Percentiles rank a stretch among this genome's conserved stretches.
Conservation (phyloP, 1,140 invertebrate genomes). For the Musca vetustissima region DNA sequence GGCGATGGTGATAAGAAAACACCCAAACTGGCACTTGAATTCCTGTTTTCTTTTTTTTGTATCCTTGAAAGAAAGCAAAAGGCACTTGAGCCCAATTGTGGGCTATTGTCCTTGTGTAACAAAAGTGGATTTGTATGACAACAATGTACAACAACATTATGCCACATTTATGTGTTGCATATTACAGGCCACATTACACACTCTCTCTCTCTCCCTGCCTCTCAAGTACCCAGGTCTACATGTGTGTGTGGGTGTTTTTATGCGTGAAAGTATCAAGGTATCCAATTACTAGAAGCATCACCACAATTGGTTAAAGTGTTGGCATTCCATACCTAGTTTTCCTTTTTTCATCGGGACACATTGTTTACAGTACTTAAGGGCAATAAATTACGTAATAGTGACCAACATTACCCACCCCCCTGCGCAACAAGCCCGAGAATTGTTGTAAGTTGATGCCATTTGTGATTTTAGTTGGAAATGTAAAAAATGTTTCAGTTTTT, state of each 20-base stretch:
- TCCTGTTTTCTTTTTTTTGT: too few species aligned
- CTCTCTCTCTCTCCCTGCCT: background rate
- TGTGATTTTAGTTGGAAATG: background rate
- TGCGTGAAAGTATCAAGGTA: conserved; percentile 8
- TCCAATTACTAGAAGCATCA: background rate
- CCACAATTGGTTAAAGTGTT: background rate
- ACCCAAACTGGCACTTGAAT: background rate
- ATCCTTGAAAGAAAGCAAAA: conserved; percentile 6
- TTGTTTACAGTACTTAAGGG: conserved; percentile 51
- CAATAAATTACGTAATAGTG: conserved; percentile 44
- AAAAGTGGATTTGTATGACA: conserved; percentile 33
- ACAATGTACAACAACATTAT: conserved; percentile 28
- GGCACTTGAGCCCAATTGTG: background rate
- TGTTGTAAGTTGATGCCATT: conserved; percentile 1
- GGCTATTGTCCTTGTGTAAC: conserved; percentile 20
- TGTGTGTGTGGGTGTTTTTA: conserved; percentile 32
- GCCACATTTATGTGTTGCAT: background rate
- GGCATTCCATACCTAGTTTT: too few species aligned
- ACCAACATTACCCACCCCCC: background rate
- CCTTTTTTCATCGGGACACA: background rate
- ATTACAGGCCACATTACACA: background rate
- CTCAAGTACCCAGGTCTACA: conserved; percentile 35
- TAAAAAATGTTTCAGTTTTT: conserved; percentile 9
- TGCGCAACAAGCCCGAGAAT: background rate
- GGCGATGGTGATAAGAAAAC: background rate